Conservation (phyloP, 2,113 vertebrate species). For the Eulemur rufifrons region DNA sequence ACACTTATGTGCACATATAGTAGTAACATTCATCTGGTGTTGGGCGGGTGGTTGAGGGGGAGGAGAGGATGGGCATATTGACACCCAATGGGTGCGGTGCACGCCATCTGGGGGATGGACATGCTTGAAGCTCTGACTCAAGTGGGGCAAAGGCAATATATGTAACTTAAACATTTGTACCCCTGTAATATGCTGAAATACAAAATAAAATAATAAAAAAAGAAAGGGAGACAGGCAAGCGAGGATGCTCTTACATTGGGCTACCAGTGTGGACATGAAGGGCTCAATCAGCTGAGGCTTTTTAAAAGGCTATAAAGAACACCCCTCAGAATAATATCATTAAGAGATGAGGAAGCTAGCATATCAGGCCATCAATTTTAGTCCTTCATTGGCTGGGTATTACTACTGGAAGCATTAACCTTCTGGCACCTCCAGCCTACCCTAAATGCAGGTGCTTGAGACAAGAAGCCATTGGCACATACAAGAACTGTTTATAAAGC, state of each 20-base stretch:
- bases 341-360: not conserved
- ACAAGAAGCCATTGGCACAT: not conserved
- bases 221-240: not conserved
- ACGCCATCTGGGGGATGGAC: too few species aligned
- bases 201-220: too few species aligned
- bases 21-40: too few species aligned
- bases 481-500: not conserved
- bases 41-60: too few species aligned
- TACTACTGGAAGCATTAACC: not conserved
- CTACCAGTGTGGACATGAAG: not conserved
- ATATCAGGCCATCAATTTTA: not conserved
- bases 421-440: not conserved
- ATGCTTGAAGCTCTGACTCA: too few species aligned
- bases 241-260: too few species aligned
- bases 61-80: too few species aligned
- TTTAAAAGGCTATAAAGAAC: not conserved
- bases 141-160: too few species aligned
- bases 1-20: too few species aligned
- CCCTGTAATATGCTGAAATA: too few species aligned
- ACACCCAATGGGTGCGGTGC: too few species aligned
- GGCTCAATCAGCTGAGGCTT: not conserved
- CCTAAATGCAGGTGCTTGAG: not conserved
- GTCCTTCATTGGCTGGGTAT: not conserved
- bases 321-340: not conserved
- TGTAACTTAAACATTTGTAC: too few species aligned